Conservation (phyloP, 2,888 invertebrate genomes). For the Megamerina dolium region DNA sequence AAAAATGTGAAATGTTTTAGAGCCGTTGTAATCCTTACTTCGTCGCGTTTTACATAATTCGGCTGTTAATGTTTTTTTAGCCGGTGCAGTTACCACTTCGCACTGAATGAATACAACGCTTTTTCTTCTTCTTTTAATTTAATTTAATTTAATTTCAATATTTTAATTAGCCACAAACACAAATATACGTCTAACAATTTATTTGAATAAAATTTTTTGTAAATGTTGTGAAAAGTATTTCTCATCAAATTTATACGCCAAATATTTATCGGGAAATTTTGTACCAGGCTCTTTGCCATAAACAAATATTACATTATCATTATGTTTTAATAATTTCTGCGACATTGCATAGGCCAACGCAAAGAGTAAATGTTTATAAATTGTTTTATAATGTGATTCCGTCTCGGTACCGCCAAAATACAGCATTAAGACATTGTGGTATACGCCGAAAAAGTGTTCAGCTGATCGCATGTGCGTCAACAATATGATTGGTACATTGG, state of each 20-base stretch:
- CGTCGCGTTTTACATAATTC: no score
- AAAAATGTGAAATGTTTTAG: no score
- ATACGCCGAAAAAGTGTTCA: conserved; percentile 32
- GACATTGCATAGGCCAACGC: conserved; percentile 29
- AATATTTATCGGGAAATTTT: conserved; percentile 34
- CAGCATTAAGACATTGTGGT: conserved; percentile 36
- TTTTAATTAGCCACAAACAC: neutral
- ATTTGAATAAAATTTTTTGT: conserved; percentile 14
- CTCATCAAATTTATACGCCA: conserved; percentile 30
- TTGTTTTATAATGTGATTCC: conserved; percentile 14
- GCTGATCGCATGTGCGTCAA: conserved; percentile 33
- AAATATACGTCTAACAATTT: neutral
- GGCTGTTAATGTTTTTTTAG: no score
- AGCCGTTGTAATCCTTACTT: no score
- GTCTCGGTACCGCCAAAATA: conserved; percentile 20
- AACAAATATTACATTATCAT: conserved; percentile 32
- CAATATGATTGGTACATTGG: conserved; percentile 34
- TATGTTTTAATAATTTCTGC: conserved; percentile 21
- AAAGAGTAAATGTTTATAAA: conserved; percentile 29
- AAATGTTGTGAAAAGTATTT: conserved; percentile 25
- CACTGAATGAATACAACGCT: no score
- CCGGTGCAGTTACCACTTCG: no score
- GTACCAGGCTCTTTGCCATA: conserved; percentile 24
- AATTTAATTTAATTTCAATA: no score
- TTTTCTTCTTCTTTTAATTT: no score